Conservation (phyloP, 2,888 invertebrate genomes). For the Xestobium rufovillosum region DNA sequence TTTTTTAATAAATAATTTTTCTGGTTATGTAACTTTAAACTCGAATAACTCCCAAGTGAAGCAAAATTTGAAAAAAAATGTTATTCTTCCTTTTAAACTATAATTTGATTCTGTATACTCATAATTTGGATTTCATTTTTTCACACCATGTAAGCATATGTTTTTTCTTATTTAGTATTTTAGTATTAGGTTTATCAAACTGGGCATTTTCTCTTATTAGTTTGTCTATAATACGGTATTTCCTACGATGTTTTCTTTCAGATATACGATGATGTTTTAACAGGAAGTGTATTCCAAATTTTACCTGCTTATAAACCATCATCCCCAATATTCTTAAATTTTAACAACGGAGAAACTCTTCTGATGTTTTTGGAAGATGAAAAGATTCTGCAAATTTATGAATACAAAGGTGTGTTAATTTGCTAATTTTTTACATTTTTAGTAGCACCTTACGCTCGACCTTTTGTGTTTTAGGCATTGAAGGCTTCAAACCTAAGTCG, state of each 20-base stretch:
- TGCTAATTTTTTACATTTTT: neutral
- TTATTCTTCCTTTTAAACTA: too few relatives aligned
- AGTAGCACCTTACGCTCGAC: slow-evolving; percentile 4
- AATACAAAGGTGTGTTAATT: slow-evolving; percentile 43
- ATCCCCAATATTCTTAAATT: slow-evolving; percentile 41
- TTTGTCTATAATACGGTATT: too few relatives aligned
- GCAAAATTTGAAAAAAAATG: too few relatives aligned
- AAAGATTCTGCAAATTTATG: slow-evolving; percentile 40
- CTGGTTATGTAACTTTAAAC: too few relatives aligned
- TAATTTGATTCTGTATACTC: too few relatives aligned
- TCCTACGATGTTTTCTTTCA: slow-evolving; percentile 32
- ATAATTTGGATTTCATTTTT: too few relatives aligned
- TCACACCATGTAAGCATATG: too few relatives aligned
- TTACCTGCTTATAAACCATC: slow-evolving; percentile 45
- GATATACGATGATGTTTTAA: slow-evolving; percentile 43
- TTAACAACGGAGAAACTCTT: slow-evolving; percentile 45
- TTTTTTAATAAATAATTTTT: too few relatives aligned
- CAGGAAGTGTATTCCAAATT: slow-evolving; percentile 46
- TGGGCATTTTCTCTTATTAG: too few relatives aligned
- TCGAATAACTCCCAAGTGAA: too few relatives aligned
- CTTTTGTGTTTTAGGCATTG: slow-evolving; percentile 36
- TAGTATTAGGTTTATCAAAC: too few relatives aligned
- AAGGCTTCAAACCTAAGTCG: slow-evolving; percentile 41
- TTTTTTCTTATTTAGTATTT: too few relatives aligned
- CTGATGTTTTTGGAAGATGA: slow-evolving; percentile 44